Base-by-base conservation (phyloP, 2,888 invertebrate species). In the Dusona sp. region DNA sequence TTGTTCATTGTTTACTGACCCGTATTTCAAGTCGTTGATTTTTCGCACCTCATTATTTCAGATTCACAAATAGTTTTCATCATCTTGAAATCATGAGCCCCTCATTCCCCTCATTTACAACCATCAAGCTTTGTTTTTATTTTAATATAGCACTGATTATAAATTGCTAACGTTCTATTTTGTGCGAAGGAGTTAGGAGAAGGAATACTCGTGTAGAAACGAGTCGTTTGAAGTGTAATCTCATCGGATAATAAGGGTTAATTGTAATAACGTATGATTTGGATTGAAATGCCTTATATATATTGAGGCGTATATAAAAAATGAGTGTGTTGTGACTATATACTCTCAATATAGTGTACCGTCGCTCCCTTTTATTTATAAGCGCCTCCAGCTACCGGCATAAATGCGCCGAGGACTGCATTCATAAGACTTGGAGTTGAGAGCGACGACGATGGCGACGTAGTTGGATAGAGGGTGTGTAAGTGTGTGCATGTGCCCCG, bases 331-430 rank as follows among this genome's bases (percentile, higher is more conserved):
- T 54, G 79, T 68, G 51, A 68, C 68, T 79, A 38, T 75, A 74
- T 73, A 70, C 36, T n/a, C 65, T 65, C 72, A 74, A 22, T 81
- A 78, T 36, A 73, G 48, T 77, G 25, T 54, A 74, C 54, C 51
- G 74, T 86, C 86, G 86, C 84, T 86, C 81, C 89, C 89, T 91
- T 93, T 92, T 92, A 93, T 93, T 93, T 93, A 92, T 92, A 92
- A 93, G 91, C 90, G 92, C 93, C 92, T 89, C 83, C 84, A 90
- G 92, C 91, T 89, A 90, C 90, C 89, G 89, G 91, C 91, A 91
- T 92, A 92, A 91, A 91, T 90, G 91, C 91, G 87, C 87, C 91
- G 91, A 90, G 91, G 90, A 91, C 93, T 91, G 93, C 92, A 93
- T 92, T 93, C 92, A 90, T 92, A 93, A 92, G 92, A 89, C 90